These are phyloP conservation scores for Acanthococcus lagerstroemiae DNA, from an alignment of 2,888 invertebrate species.

Conservation along the genomic window DNA sequence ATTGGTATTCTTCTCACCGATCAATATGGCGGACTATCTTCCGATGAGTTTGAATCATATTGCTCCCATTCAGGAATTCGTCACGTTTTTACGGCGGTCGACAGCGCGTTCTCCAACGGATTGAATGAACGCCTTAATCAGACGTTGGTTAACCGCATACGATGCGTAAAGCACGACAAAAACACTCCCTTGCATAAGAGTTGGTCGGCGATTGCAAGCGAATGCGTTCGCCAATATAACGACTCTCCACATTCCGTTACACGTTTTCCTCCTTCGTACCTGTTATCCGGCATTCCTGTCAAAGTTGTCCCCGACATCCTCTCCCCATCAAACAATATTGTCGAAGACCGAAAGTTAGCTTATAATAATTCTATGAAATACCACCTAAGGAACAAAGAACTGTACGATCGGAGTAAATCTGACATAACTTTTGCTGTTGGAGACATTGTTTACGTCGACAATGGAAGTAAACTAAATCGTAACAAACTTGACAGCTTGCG, in stretches of 20 bases:
- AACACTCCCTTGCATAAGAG: not conserved
- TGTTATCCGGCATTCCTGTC: not conserved
- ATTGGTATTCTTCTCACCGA: constrained; percentile 32
- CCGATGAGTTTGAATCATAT: not conserved
- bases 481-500: not conserved
- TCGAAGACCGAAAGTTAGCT: not conserved
- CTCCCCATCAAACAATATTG: not conserved
- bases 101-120: not conserved
- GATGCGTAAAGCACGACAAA: not conserved
- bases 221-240: not conserved
- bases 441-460: not conserved
- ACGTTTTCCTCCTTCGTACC: not conserved
- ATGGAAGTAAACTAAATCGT: not conserved
- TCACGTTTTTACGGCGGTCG: not conserved
- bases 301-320: not conserved
- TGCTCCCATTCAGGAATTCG: not conserved
- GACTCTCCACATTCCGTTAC: not conserved
- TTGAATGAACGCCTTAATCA: not conserved
- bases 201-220: not conserved
- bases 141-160: not conserved
- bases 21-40: not conserved
- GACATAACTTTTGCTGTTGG: not conserved
- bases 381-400: not conserved
- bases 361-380: not conserved
- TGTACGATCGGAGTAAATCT: not conserved